phyloP scores from a whole-genome alignment of 2,888 invertebrate genomes.

The Habrosyne pyritoides region DNA sequence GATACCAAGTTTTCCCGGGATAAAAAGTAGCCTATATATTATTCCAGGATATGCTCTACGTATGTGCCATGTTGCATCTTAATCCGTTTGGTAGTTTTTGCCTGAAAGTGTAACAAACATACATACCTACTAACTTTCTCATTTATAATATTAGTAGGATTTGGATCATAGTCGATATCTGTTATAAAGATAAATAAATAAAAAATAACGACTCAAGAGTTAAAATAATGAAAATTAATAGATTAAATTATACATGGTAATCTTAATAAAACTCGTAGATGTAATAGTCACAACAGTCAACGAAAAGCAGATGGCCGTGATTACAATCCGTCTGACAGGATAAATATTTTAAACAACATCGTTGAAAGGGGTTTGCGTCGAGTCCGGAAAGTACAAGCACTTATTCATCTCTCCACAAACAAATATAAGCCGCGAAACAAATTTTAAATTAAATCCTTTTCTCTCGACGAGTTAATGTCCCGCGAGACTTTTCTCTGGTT shows the following conservation, averaged over 20 bases:
- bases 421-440: slow-evolving; percentile 63
- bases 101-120: too few species aligned
- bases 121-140: too few species aligned
- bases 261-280: not conserved
- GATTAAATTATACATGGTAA: slow-evolving; percentile 9
- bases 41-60: too few species aligned
- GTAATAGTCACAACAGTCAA: not conserved
- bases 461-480: slow-evolving; percentile 71
- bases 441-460: slow-evolving; percentile 73
- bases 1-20: too few species aligned
- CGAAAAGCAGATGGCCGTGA: not conserved
- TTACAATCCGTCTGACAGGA: not conserved
- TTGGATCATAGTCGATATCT: too few species aligned
- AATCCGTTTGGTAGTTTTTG: too few species aligned
- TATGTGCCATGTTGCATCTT: too few species aligned
- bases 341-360: slow-evolving; percentile 6
- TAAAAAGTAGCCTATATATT: too few species aligned
- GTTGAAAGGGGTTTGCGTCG: not conserved
- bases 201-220: not conserved
- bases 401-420: slow-evolving; percentile 52
- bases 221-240: not conserved
- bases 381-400: slow-evolving; percentile 25
- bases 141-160: too few species aligned
- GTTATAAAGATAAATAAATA: not conserved
- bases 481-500: slow-evolving; percentile 73